Percentiles rank a stretch among this genome's conserved stretches.
Conservation (phyloP, 2,888 invertebrate species). For the Omphaloscelis lunosa region DNA sequence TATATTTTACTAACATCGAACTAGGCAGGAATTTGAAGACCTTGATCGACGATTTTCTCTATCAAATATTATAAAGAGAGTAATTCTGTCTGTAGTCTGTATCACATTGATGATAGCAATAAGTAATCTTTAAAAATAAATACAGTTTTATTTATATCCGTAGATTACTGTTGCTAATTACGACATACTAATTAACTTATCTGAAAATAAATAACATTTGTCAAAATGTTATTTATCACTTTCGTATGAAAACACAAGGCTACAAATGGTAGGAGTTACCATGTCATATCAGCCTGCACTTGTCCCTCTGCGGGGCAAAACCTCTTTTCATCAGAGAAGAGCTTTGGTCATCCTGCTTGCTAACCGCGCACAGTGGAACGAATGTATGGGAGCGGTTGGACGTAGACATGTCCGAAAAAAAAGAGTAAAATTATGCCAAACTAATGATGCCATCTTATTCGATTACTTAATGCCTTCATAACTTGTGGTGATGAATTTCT, state of each 20-base stretch:
- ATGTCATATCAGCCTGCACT: not conserved
- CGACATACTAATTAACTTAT: not conserved
- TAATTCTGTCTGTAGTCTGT: not conserved
- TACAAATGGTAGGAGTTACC: not conserved
- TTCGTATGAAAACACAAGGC: slow-evolving; percentile 2
- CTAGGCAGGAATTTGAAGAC: not conserved
- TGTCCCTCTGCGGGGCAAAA: not conserved
- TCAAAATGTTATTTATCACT: not conserved
- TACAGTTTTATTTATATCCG: not conserved
- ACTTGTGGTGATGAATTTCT: too few species aligned
- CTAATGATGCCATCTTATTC: too few species aligned
- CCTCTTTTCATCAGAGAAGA: not conserved
- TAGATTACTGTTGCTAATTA: slow-evolving; percentile 2
- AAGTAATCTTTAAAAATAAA: not conserved
- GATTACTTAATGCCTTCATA: too few species aligned
- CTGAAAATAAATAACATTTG: not conserved
- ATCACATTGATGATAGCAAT: not conserved
- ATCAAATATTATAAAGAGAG: not conserved
- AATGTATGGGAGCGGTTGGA: too few species aligned
- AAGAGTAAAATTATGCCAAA: too few species aligned
- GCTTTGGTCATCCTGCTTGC: not conserved
- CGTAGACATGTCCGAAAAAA: too few species aligned
- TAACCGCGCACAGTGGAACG: too few species aligned
- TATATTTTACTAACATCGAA: not conserved
- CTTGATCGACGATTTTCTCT: not conserved